Evolutionary conservation across 2,888 invertebrate species (phyloP).

Genomic region (Erannis defoliaria): DNA sequence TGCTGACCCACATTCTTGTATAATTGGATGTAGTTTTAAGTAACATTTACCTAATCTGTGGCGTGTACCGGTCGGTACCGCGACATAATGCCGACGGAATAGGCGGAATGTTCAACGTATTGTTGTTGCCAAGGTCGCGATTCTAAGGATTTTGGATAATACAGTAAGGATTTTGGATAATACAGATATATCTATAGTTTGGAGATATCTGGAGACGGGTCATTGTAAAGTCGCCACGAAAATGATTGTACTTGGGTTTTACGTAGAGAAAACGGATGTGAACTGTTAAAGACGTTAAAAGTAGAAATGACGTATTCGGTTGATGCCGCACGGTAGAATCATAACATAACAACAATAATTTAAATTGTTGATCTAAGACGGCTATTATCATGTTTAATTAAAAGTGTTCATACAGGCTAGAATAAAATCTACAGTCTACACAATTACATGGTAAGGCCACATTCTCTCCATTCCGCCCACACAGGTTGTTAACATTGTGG

Average conservation of each 20-base stretch:
- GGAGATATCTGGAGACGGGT: too few species aligned
- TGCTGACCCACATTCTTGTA: constrained; percentile 50
- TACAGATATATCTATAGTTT: too few species aligned
- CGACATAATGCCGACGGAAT: constrained; percentile 10
- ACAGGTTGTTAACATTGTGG: constrained; percentile 32
- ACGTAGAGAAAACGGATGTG: background rate
- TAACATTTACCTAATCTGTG: constrained; percentile 26
- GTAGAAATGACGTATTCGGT: background rate
- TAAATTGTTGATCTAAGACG: background rate
- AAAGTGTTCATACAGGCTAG: background rate
- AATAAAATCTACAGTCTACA: background rate
- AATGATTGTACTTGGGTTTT: too few species aligned
- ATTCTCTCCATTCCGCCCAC: constrained; percentile 28
- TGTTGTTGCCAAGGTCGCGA: constrained; percentile 40
- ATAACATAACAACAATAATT: background rate
- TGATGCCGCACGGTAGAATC: too few species aligned
- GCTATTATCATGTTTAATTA: background rate
- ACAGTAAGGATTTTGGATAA: background rate
- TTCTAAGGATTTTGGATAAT: constrained; percentile 19
- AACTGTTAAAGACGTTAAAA: background rate
- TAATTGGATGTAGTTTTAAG: constrained; percentile 45
- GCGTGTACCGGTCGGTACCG: constrained; percentile 40
- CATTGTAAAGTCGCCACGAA: too few species aligned
- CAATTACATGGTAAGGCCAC: constrained; percentile 18
- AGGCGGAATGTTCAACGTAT: constrained; percentile 37